Conservation (phyloP, 1,140 invertebrate species). For the Mizuhopecten yessoensis region DNA sequence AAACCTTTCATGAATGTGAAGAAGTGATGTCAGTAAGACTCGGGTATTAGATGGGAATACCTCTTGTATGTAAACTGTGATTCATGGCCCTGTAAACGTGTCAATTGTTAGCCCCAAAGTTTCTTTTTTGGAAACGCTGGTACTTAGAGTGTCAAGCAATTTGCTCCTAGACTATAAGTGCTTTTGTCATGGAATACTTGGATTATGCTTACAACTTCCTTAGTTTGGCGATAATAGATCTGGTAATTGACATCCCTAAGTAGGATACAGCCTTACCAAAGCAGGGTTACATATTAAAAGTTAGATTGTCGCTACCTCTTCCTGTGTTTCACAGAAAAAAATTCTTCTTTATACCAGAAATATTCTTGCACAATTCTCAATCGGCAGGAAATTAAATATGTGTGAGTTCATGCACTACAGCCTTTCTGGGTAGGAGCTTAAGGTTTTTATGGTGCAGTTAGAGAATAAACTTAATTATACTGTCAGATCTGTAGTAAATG, state of each 20-base stretch:
- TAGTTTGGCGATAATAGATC: not conserved
- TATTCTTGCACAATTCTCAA: no score
- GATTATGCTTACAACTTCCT: not conserved
- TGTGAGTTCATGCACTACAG: no score
- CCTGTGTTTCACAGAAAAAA: no score
- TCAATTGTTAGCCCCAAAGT: not conserved
- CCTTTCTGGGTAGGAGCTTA: no score
- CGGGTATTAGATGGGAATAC: not conserved
- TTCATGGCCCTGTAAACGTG: not conserved
- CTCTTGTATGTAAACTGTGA: not conserved
- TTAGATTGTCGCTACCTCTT: not conserved
- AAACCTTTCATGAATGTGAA: not conserved
- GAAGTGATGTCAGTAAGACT: not conserved
- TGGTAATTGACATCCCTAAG: not conserved
- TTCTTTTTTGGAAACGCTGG: not conserved
- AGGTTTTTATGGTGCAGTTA: no score
- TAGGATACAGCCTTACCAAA: not conserved
- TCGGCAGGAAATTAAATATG: no score
- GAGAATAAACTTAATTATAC: no score
- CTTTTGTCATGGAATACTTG: not conserved
- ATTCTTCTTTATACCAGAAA: no score
- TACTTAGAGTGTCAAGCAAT: not conserved
- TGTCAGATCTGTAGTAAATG: no score
- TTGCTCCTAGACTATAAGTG: not conserved
- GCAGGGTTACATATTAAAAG: not conserved